Conservation (phyloP, 2,797 vertebrate species). For the Sebastolobus alascanus region DNA sequence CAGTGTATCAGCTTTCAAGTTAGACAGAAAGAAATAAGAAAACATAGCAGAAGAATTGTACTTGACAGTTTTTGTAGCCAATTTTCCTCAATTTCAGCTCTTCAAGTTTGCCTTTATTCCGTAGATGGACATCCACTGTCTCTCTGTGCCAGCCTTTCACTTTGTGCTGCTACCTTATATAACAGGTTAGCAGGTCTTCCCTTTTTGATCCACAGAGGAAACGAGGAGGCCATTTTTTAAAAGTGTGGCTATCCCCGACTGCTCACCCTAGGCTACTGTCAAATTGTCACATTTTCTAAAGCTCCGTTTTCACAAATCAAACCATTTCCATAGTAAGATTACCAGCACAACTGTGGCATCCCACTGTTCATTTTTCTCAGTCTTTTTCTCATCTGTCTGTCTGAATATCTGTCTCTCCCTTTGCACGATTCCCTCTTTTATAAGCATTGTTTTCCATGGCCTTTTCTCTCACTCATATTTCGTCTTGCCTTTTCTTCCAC, state of each 20-base stretch:
- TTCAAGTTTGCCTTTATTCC: slow-evolving; percentile 24
- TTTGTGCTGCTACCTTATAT: slow-evolving; percentile 40
- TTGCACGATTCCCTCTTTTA: slow-evolving; percentile 3
- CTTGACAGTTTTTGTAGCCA: slow-evolving; percentile 46
- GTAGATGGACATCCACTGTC: slow-evolving; percentile 15
- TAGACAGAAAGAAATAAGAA: slow-evolving; percentile 10
- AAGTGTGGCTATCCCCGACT: slow-evolving; percentile 30
- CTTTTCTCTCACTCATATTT: neutral
- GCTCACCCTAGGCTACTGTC: slow-evolving; percentile 66
- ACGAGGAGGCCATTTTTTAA: slow-evolving; percentile 7
- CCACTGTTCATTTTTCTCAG: slow-evolving; percentile 29
- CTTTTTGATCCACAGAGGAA: slow-evolving; percentile 31
- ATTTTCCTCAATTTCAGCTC: slow-evolving; percentile 47
- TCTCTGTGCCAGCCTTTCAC: slow-evolving; percentile 20
- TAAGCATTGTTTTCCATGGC: neutral
- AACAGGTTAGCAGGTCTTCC: slow-evolving; percentile 44
- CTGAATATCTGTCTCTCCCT: slow-evolving; percentile 25
- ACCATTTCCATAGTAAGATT: slow-evolving; percentile 44
- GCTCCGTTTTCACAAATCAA: slow-evolving; percentile 63
- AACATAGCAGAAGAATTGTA: slow-evolving; percentile 18
- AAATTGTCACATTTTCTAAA: slow-evolving; percentile 65
- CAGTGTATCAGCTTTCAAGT: slow-evolving; percentile 26
- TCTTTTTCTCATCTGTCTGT: slow-evolving; percentile 20
- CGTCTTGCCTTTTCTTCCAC: neutral
- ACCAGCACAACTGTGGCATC: slow-evolving; percentile 30